Evolutionary conservation across 2,888 invertebrate species (phyloP), one percentile per base, ranked within the genome.

Genomic region (Balanococcus diminutus): DNA sequence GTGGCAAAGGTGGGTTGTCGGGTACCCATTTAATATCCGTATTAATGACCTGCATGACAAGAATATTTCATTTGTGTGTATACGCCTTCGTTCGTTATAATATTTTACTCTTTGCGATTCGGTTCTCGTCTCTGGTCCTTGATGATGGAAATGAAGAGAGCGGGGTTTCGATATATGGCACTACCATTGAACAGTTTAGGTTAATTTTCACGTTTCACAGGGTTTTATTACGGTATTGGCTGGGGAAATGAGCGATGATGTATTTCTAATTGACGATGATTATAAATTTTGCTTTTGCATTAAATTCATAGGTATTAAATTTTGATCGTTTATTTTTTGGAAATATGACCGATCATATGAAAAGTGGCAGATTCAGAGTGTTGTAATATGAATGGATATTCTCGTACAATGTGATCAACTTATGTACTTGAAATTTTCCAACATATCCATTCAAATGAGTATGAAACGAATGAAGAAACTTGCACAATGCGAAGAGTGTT

Each of bases 21-120:
- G n/a, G 19, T 79, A 79, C 75, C 75, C 75, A 36, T 79, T 79
- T 79, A 79, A 79, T 79, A 79, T 79, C 75, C 75, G 75, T 79
- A 79, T 79, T 79, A 79, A 79, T 79, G 75, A 79, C 75, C 75
- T 79, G 75, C 75, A 79, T 79, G 75, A 79, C 75, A 36, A 79
- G 75, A 36, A 79, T 79, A 79, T 79, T 79, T 79, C 75, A 79
- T 79, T 79, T 79, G 75, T 79, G 36, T 19, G 19, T 36, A 36
- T 28, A 28, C 28, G 36, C 36, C 36, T 28, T 36, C 36, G 75
- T 79, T 36, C 25, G 31, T 72, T 56, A 56, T 56, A 56, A 56
- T 56, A 56, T 22, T 56, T 56, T 56, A 56, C 56, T 56, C 56
- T 56, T 56, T 19, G 56, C 56, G 8, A 22, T 8, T n/a, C 56